Base-by-base conservation (phyloP, 1,140 invertebrate genomes). In the Zaprionus capensis region DNA sequence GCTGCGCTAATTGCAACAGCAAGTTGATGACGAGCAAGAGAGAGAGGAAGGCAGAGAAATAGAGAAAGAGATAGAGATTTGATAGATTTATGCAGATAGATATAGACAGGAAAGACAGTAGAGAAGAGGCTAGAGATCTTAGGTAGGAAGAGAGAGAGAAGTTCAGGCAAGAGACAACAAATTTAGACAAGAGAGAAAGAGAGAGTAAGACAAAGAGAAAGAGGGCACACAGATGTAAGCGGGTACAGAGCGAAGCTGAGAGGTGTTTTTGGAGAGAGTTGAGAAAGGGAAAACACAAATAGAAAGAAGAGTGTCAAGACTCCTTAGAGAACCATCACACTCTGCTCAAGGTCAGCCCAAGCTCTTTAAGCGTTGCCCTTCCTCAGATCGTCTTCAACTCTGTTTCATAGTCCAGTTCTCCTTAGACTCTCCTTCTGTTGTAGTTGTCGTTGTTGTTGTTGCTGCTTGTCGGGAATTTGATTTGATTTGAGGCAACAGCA, bases 391-490 rank as follows among this genome's bases (percentile, higher is more conserved):
- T n/a, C n/a, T n/a, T 17, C 5, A 31, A 24, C 4, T 36, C 31
- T 36, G 31, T 26, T 28, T 2, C 5, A 14, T 20, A 22, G 4
- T 51, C 46, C 20, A 14, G 0, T n/a, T 2, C n/a, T 17, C n/a
- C 41, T 15, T 38, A 38, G n/a, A 17, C n/a, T 24, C 6, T 55
- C 14, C 24, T n/a, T 9, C 14, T 66, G 61, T 68, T 68, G 68
- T 66, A 76, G 76, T 73, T 75, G 69, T 71, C 77, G 76, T 49
- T 55, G 11, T 4, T 9, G 22, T 24, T 67, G 63, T 62, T 69
- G 61, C 20, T 56, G 78, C 64, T 84, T 85, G 82, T 72, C 62
- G 82, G 72, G 76, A 82, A 78, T 87, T 86, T 86, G 83, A 86
- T 86, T 86, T 86, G 83, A 86, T 82, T 82, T 87, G 51, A 61